phyloP scores from a whole-genome alignment of 1,140 invertebrate genomes.

The Aculops lycopersici region DNA sequence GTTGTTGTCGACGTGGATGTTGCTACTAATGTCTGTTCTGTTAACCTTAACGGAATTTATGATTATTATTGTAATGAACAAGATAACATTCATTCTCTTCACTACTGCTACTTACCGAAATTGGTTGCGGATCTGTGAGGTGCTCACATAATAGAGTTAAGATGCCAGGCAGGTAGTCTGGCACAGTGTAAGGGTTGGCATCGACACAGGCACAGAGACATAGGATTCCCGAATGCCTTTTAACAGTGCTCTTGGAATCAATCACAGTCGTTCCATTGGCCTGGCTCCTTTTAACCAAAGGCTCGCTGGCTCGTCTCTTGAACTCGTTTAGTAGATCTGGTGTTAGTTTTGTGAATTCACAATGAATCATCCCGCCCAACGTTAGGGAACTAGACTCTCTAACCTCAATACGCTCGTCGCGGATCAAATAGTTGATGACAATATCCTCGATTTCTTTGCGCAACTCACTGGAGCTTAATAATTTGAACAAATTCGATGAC shows the following conservation, averaged over 20 bases:
- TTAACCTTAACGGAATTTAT: too few species aligned
- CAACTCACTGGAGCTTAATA: slow-evolving; percentile 24
- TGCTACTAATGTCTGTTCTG: too few species aligned
- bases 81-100: too few species aligned
- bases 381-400: slow-evolving; percentile 43
- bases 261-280: slow-evolving; percentile 15
- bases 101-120: slow-evolving; percentile 47
- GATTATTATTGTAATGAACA: too few species aligned
- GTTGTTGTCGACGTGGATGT: too few species aligned
- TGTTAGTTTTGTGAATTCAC: slow-evolving; percentile 29
- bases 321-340: slow-evolving; percentile 14
- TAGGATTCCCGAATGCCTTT: slow-evolving; percentile 41
- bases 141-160: slow-evolving; percentile 42
- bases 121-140: slow-evolving; percentile 56
- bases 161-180: slow-evolving; percentile 42
- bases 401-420: slow-evolving; percentile 37
- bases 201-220: slow-evolving; percentile 57
- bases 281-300: slow-evolving; percentile 15
- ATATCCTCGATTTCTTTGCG: slow-evolving; percentile 12
- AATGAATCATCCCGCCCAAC: slow-evolving; percentile 53
- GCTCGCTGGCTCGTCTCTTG: slow-evolving; percentile 10
- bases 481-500: slow-evolving; percentile 44
- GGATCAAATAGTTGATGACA: slow-evolving; percentile 20
- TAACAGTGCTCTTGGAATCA: slow-evolving; percentile 15
- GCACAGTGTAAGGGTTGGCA: slow-evolving; percentile 62